phyloP scores from a whole-genome alignment of 2,113 vertebrate genomes.

The Passerina amoena region DNA sequence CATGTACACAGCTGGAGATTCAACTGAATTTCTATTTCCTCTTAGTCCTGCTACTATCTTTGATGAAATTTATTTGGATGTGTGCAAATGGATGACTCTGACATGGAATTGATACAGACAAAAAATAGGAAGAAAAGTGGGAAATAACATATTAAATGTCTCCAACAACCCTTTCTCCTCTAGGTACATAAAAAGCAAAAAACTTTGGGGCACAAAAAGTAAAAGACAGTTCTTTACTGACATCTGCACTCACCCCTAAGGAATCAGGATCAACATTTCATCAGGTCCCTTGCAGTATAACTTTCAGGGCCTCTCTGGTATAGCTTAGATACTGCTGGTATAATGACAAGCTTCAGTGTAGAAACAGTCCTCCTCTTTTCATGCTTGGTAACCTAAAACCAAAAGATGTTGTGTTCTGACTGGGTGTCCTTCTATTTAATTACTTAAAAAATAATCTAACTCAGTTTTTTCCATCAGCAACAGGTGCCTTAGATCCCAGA shows the following conservation, averaged over 20 bases:
- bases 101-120: not conserved
- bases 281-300: not conserved
- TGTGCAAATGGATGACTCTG: not conserved
- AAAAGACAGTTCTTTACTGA: not conserved
- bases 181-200: not conserved
- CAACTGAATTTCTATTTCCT: not conserved
- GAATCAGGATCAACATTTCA: not conserved
- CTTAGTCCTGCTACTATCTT: not conserved
- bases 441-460: not conserved
- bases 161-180: not conserved
- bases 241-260: not conserved
- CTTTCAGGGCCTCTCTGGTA: not conserved
- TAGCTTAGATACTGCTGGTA: not conserved
- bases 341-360: not conserved
- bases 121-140: not conserved
- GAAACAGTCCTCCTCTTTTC: not conserved
- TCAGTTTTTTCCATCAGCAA: not conserved
- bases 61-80: not conserved
- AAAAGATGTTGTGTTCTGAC: not conserved
- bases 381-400: not conserved
- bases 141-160: not conserved
- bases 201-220: not conserved
- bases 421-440: not conserved
- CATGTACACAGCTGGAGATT: not conserved
- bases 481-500: not conserved